phyloP scores from a whole-genome alignment of 2,797 vertebrate genomes.

The Ctenochaetus hawaiiensis region DNA sequence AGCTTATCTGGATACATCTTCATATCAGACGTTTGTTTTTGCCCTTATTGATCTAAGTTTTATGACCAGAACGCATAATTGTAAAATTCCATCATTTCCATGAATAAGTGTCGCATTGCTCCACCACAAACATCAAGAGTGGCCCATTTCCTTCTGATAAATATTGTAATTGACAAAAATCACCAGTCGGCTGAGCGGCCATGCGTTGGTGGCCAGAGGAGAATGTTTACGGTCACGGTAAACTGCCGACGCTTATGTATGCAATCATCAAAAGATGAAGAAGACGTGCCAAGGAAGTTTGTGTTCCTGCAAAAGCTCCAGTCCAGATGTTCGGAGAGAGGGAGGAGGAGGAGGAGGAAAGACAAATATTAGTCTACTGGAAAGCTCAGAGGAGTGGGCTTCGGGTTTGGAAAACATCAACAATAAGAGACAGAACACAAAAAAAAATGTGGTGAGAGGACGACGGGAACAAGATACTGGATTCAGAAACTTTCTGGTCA shows the following conservation, averaged over 20 bases:
- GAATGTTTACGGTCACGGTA: slow-evolving; percentile 75
- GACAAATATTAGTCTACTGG: slow-evolving; percentile 87
- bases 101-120: slow-evolving; percentile 3
- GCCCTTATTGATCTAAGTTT: not conserved
- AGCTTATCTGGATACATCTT: not conserved
- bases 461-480: slow-evolving; percentile 4
- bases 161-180: slow-evolving; percentile 38
- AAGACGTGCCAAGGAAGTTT: slow-evolving; percentile 66
- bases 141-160: slow-evolving; percentile 25
- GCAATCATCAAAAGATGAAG: slow-evolving; percentile 70
- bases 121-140: slow-evolving; percentile 13
- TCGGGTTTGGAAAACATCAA: slow-evolving; percentile 72
- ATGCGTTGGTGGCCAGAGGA: slow-evolving; percentile 50
- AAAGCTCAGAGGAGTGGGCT: slow-evolving; percentile 72
- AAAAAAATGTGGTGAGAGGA: slow-evolving; percentile 35
- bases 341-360: slow-evolving; percentile 76
- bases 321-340: slow-evolving; percentile 80
- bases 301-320: slow-evolving; percentile 69
- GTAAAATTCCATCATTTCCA: not conserved
- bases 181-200: slow-evolving; percentile 35
- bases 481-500: slow-evolving; percentile 8
- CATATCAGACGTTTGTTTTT: not conserved
- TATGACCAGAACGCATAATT: not conserved
- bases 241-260: slow-evolving; percentile 62
- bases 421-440: slow-evolving; percentile 52